Percentiles rank a stretch among this genome's conserved stretches.
Evolutionary conservation across 2,888 invertebrate genomes (phyloP).

Genomic region (Conops quadrifasciatus): DNA sequence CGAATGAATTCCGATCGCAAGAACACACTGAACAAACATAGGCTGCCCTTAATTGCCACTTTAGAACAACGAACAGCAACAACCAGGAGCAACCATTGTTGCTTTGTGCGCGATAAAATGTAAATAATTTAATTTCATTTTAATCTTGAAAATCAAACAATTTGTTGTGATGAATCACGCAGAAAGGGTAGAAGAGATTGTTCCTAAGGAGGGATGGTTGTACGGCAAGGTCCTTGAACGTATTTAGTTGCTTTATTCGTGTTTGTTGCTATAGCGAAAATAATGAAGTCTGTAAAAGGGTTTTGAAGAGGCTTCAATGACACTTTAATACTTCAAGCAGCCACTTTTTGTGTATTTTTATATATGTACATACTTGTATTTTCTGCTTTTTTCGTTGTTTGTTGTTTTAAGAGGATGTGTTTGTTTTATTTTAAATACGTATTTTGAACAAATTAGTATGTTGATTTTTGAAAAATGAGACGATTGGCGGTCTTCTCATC

Average conservation of each 20-base stretch:
- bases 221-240: too few relatives aligned
- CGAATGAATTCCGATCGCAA: too few relatives aligned
- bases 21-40: too few relatives aligned
- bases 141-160: constrained; percentile 38
- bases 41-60: too few relatives aligned
- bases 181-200: neutral
- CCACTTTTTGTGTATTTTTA: neutral
- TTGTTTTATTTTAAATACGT: too few relatives aligned
- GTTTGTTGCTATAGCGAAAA: neutral
- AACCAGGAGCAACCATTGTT: neutral
- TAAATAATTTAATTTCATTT: constrained; percentile 39
- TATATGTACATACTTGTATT: neutral
- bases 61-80: neutral
- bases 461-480: too few relatives aligned
- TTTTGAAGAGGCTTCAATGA: neutral
- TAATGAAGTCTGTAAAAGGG: neutral
- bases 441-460: too few relatives aligned
- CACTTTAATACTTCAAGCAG: neutral
- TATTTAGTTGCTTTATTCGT: neutral
- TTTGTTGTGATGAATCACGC: constrained; percentile 9
- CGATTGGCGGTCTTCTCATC: too few relatives aligned
- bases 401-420: too few relatives aligned
- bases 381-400: neutral
- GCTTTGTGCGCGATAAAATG: constrained; percentile 31
- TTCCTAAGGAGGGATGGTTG: neutral